Evolutionary conservation across 2,797 vertebrate genomes (phyloP).

Genomic region (Myripristis murdjan): DNA sequence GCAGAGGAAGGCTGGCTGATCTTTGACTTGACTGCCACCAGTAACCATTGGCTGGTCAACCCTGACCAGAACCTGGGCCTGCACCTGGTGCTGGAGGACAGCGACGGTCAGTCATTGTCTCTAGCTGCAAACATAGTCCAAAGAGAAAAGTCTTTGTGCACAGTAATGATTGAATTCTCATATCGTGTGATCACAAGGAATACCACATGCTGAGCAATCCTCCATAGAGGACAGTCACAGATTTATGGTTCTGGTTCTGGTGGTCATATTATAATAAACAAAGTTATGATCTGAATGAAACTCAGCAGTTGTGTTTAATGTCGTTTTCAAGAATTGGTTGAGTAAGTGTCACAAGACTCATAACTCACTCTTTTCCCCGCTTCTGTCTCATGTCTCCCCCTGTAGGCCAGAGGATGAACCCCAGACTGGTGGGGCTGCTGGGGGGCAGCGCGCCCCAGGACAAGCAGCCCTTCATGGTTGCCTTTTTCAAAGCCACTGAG

Average conservation of each 20-base stretch:
- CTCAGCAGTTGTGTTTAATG: constrained; percentile 5
- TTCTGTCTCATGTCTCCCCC: constrained; percentile 46
- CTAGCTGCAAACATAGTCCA: neutral
- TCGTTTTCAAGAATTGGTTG: neutral
- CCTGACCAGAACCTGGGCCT: constrained; percentile 94
- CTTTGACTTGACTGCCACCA: constrained; percentile 95
- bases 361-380: neutral
- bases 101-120: constrained; percentile 86
- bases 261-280: constrained; percentile 43
- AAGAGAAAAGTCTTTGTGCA: constrained; percentile 22
- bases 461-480: constrained; percentile 97
- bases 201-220: constrained; percentile 26
- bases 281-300: constrained; percentile 18
- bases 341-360: neutral
- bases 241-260: constrained; percentile 16
- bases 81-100: constrained; percentile 90
- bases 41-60: constrained; percentile 94
- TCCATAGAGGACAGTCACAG: neutral
- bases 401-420: constrained; percentile 92
- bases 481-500: constrained; percentile 95
- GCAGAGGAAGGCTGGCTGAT: constrained; percentile 96
- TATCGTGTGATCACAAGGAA: neutral
- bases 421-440: constrained; percentile 88
- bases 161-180: neutral
- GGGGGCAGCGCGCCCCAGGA: constrained; percentile 89